phyloP scores from a whole-genome alignment of 2,113 vertebrate species.

The Pontoporia blainvillei region DNA sequence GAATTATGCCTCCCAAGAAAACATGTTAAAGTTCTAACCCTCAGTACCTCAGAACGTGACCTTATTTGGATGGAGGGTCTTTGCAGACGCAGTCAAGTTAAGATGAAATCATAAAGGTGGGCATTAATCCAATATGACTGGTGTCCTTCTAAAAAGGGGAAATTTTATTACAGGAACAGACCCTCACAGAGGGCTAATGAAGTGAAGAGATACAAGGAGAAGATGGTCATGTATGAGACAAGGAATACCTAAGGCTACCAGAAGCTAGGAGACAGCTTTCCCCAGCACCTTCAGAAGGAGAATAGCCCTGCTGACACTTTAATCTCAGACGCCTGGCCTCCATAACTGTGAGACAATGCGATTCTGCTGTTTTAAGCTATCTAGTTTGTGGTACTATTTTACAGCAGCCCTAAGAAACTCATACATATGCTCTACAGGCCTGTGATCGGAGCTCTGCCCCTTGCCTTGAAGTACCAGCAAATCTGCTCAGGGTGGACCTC shows the following conservation, averaged over 20 bases:
- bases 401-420: background rate
- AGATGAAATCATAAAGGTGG: background rate
- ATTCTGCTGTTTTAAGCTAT: background rate
- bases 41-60: background rate
- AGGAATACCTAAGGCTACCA: background rate
- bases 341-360: background rate
- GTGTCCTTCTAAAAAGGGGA: background rate
- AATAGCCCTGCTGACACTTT: background rate
- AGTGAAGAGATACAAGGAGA: background rate
- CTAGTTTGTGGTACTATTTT: background rate
- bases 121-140: background rate
- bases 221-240: background rate
- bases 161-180: background rate
- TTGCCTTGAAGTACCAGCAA: background rate
- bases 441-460: background rate
- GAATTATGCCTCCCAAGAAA: background rate
- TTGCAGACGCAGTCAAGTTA: background rate
- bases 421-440: fast-evolving
- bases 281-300: background rate
- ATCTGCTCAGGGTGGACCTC: background rate
- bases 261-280: background rate
- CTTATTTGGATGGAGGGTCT: background rate
- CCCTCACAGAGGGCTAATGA: background rate
- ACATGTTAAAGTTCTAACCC: background rate
- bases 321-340: background rate